A percentile compares a stretch with the other conserved stretches of the same genome.
Evolutionary conservation across 2,113 vertebrate species (phyloP).

Genomic region (Cairina moschata): DNA sequence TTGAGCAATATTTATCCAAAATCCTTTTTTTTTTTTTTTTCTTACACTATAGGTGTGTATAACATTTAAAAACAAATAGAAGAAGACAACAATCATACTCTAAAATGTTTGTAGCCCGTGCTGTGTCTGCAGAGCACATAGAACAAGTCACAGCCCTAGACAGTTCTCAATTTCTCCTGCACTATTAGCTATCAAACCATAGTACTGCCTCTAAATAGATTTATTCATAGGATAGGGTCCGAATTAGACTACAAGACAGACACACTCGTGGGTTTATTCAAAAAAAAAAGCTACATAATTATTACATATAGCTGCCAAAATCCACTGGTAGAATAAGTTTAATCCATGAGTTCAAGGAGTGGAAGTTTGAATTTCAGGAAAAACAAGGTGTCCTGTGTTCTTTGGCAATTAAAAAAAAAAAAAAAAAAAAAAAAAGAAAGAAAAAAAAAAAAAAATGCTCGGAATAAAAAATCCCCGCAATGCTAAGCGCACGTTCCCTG

Average conservation of each 20-base stretch:
- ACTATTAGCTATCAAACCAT: background rate
- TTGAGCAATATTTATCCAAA: background rate
- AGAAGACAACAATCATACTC: background rate
- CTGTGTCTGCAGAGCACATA: background rate
- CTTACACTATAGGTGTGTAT: background rate
- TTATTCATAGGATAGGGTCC: background rate
- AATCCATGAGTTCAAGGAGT: slow-evolving; percentile 1
- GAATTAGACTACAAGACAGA: background rate
- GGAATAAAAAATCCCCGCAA: slow-evolving; percentile 27
- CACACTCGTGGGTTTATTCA: background rate
- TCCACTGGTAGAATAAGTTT: slow-evolving; percentile 15
- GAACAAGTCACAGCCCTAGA: background rate
- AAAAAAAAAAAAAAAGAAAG: too few species aligned
- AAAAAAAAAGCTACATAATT: background rate
- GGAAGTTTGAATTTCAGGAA: slow-evolving; percentile 41
- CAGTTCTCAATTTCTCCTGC: background rate
- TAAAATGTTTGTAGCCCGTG: background rate
- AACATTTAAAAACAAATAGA: background rate
- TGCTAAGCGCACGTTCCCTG: slow-evolving; percentile 18
- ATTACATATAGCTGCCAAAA: slow-evolving; percentile 18
- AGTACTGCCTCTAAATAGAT: background rate
- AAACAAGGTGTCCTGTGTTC: slow-evolving; percentile 30
- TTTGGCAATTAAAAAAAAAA: background rate
- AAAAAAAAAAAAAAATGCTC: background rate
- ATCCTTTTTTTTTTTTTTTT: background rate